Conservation (phyloP, 2,113 vertebrate genomes). For the Heliornis fulica region DNA sequence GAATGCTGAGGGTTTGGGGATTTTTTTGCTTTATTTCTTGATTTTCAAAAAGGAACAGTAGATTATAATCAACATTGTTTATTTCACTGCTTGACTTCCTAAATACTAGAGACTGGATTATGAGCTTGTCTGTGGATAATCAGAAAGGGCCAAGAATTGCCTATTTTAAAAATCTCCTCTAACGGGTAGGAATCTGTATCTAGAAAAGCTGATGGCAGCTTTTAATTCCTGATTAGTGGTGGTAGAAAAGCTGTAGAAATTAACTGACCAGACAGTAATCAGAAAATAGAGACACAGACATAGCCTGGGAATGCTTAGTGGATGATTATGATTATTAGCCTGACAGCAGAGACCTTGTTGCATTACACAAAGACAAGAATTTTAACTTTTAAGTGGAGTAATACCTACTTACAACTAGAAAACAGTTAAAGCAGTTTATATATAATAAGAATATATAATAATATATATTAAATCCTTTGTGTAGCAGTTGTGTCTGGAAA, state of each 20-base stretch:
- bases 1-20: neutral
- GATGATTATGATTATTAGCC: constrained; percentile 12
- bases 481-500: neutral
- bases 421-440: neutral
- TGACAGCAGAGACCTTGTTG: neutral
- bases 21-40: constrained; percentile 2
- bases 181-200: constrained; percentile 61
- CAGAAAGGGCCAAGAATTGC: constrained; percentile 83
- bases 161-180: constrained; percentile 83
- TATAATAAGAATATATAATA: too few relatives aligned
- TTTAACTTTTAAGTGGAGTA: neutral
- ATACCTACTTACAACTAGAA: neutral
- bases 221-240: constrained; percentile 85
- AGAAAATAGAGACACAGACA: constrained; percentile 31
- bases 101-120: constrained; percentile 85
- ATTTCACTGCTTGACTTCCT: constrained; percentile 88
- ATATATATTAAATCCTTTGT: neutral
- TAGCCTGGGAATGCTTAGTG: neutral
- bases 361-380: neutral
- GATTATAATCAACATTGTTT: constrained; percentile 89
- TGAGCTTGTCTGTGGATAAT: constrained; percentile 86
- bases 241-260: constrained; percentile 80
- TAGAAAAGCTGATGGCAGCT: constrained; percentile 78
- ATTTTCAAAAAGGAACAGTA: constrained; percentile 69
- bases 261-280: constrained; percentile 82